These are phyloP conservation scores for Macropodus opercularis DNA, from an alignment of 2,797 vertebrate species.

Conservation along the genomic window DNA sequence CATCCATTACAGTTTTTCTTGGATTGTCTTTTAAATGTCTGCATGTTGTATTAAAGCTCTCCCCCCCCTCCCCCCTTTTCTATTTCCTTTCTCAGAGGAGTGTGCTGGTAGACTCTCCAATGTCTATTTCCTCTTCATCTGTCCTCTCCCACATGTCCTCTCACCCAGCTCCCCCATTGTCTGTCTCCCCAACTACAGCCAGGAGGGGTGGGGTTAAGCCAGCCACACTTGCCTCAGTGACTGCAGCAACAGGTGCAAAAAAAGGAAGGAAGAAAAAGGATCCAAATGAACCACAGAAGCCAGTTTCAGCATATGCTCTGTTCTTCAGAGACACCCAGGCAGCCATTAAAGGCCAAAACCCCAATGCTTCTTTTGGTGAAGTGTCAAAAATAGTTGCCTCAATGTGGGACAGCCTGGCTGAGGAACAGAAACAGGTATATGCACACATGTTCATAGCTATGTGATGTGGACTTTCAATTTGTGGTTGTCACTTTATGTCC, in stretches of 20 bases:
- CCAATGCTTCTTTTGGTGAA: constrained; percentile 92
- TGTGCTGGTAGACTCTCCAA: constrained; percentile 80
- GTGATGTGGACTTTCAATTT: background rate
- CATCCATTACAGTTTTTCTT: background rate
- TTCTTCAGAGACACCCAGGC: constrained; percentile 95
- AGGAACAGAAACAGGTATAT: constrained; percentile 92
- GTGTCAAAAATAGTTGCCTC: constrained; percentile 95
- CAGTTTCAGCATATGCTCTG: constrained; percentile 91
- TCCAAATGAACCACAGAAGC: constrained; percentile 93
- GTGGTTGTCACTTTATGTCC: background rate
- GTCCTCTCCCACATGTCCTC: constrained; percentile 71
- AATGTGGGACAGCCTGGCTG: constrained; percentile 96
- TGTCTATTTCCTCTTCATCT: constrained; percentile 73
- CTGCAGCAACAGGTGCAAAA: constrained; percentile 60
- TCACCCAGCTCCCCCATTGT: constrained; percentile 21
- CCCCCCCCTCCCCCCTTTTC: background rate
- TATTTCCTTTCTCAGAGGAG: constrained; percentile 67
- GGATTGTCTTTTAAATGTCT: background rate
- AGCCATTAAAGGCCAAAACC: constrained; percentile 94
- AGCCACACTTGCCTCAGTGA: constrained; percentile 31
- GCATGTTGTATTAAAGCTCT: constrained; percentile 9
- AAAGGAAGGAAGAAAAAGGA: constrained; percentile 89
- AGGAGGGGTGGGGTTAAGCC: constrained; percentile 71
- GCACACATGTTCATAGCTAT: background rate
- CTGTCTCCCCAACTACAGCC: constrained; percentile 39